Percentiles rank a stretch among this genome's conserved stretches.
Evolutionary conservation across 2,113 vertebrate species (phyloP).

Genomic region (Hypanus sabinus): DNA sequence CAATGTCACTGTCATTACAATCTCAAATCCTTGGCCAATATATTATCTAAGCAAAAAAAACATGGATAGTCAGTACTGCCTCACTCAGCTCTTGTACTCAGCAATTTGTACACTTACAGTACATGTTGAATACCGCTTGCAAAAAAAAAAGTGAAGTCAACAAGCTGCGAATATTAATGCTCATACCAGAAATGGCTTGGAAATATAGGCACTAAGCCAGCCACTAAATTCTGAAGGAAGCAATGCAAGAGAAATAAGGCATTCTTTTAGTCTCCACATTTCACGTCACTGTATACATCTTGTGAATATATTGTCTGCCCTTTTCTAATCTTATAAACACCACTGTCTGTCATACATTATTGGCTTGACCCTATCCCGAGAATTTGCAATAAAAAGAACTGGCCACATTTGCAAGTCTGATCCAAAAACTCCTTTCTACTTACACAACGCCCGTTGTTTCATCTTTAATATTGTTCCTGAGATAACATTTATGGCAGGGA

Average conservation of each 20-base stretch:
- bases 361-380: neutral
- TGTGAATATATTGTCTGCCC: neutral
- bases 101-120: neutral
- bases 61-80: neutral
- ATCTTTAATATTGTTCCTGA: neutral
- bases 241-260: neutral
- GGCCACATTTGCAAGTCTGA: neutral
- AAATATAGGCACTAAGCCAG: neutral
- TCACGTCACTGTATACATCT: neutral
- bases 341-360: neutral
- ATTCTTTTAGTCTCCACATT: neutral
- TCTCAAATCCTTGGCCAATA: no score
- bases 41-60: neutral
- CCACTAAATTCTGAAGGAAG: neutral
- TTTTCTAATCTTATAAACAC: conserved; percentile 11
- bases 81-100: neutral
- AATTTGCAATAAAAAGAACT: neutral
- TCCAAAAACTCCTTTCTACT: neutral
- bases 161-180: neutral
- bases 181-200: neutral
- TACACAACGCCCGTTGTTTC: neutral
- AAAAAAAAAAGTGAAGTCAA: neutral
- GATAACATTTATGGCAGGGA: conserved; percentile 1
- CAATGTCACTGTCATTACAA: no score
- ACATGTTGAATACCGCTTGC: neutral